Conservation (phyloP, 2,888 invertebrate species). For the Drosophila formosana region DNA sequence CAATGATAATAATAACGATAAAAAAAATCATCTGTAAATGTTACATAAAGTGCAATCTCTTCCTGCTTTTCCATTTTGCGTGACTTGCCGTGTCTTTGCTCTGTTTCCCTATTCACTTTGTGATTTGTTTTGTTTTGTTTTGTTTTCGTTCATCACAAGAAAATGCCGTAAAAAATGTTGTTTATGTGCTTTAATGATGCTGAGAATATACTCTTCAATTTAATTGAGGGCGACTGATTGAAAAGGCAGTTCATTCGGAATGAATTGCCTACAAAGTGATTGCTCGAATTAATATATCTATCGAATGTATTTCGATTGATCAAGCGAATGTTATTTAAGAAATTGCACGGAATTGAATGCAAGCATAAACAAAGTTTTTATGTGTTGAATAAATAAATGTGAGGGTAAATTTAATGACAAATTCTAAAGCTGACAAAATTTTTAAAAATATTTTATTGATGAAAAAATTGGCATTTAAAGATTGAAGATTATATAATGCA, state of each 20-base stretch:
- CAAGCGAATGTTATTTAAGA: background rate
- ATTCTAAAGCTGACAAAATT: no score
- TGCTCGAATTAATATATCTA: background rate
- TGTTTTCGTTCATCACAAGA: constrained; percentile 11
- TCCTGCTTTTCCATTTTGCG: constrained; percentile 63
- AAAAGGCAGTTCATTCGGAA: constrained; percentile 3
- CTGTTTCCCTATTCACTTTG: constrained; percentile 23
- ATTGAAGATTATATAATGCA: no score
- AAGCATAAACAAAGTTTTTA: background rate
- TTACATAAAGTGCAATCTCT: constrained; percentile 42
- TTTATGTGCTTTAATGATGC: constrained; percentile 20
- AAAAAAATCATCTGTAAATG: constrained; percentile 14
- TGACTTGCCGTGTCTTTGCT: constrained; percentile 42
- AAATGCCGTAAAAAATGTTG: constrained; percentile 21
- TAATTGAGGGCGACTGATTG: constrained; percentile 17
- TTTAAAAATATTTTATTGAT: no score
- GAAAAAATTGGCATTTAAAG: no score
- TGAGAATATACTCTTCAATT: constrained; percentile 41
- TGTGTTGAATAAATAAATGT: background rate
- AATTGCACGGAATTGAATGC: background rate
- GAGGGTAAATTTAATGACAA: background rate
- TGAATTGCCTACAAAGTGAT: constrained; percentile 4
- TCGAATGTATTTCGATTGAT: background rate
- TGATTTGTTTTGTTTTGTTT: constrained; percentile 11
- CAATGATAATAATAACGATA: constrained; percentile 11